Percentiles rank a stretch among this genome's conserved stretches.
Conservation (phyloP, 2,888 invertebrate genomes). For the Steinernema hermaphroditum region DNA sequence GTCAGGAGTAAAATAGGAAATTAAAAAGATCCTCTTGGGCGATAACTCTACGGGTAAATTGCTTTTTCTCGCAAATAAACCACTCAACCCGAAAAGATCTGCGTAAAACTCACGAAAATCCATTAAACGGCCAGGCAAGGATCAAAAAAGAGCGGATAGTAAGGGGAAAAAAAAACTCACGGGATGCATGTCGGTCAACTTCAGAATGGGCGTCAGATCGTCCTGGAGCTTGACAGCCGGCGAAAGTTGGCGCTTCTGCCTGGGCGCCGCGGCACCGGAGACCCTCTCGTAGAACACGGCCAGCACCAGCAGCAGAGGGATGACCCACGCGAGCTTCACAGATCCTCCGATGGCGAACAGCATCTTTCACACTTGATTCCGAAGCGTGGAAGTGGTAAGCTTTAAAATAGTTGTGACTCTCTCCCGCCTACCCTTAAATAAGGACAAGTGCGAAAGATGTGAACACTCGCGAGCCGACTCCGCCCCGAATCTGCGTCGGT, state of each 20-base stretch:
- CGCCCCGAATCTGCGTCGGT: slow-evolving; percentile 30
- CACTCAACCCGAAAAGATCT: too few species aligned
- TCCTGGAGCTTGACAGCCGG: slow-evolving; percentile 36
- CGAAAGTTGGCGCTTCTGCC: slow-evolving; percentile 38
- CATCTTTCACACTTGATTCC: background rate
- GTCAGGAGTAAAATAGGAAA: too few species aligned
- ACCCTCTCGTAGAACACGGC: slow-evolving; percentile 28
- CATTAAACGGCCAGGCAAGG: background rate
- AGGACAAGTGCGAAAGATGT: slow-evolving; percentile 30
- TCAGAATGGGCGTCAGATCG: slow-evolving; percentile 27
- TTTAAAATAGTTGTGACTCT: slow-evolving; percentile 19
- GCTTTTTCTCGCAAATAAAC: too few species aligned
- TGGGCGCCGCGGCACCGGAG: slow-evolving; percentile 10
- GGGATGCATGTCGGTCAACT: slow-evolving; percentile 20
- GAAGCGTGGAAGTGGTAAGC: background rate
- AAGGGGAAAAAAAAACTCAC: background rate
- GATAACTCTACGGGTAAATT: too few species aligned
- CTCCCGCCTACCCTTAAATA: slow-evolving; percentile 30
- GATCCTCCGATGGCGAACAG: background rate
- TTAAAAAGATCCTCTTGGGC: too few species aligned
- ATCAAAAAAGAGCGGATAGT: background rate
- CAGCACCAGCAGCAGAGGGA: slow-evolving; percentile 16
- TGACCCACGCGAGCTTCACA: slow-evolving; percentile 8
- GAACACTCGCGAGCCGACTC: slow-evolving; percentile 15
- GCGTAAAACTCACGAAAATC: too few species aligned